These are phyloP conservation scores for Xiphorhynchus elegans DNA, from an alignment of 2,113 vertebrate genomes.

Conservation along the genomic window DNA sequence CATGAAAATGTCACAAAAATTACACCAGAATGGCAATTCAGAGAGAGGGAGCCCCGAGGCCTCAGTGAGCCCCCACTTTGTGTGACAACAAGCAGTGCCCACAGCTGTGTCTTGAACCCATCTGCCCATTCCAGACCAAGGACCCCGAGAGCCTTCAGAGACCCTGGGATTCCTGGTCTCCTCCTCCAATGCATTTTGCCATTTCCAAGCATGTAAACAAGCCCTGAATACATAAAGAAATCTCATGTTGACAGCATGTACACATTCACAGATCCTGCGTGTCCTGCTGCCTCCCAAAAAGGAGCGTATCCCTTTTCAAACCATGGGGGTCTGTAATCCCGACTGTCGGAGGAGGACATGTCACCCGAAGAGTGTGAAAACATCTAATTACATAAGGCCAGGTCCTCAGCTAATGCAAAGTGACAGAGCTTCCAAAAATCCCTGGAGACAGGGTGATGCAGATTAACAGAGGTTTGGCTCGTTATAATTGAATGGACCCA, in stretches of 20 bases:
- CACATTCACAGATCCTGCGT: background rate
- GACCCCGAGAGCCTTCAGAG: background rate
- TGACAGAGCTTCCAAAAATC: conserved; percentile 44
- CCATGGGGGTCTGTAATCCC: background rate
- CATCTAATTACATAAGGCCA: conserved; percentile 30
- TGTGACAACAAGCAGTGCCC: background rate
- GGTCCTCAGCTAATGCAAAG: conserved; percentile 33
- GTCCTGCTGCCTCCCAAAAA: background rate
- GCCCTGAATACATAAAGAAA: background rate
- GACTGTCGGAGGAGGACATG: background rate
- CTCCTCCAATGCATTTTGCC: background rate
- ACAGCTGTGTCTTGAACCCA: background rate
- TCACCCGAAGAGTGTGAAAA: conserved; percentile 45
- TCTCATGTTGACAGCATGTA: background rate
- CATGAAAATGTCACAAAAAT: conserved; percentile 20
- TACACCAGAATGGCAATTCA: background rate
- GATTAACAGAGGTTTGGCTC: conserved; percentile 25
- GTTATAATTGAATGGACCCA: background rate
- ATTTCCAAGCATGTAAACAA: background rate
- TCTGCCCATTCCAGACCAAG: background rate
- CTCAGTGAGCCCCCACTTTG: background rate
- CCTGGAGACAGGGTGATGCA: background rate
- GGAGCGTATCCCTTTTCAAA: background rate
- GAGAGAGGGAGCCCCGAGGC: background rate
- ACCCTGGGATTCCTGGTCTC: background rate